These are phyloP conservation scores for Aphelinus certus DNA, from an alignment of 1,140 invertebrate species.

Conservation along the genomic window DNA sequence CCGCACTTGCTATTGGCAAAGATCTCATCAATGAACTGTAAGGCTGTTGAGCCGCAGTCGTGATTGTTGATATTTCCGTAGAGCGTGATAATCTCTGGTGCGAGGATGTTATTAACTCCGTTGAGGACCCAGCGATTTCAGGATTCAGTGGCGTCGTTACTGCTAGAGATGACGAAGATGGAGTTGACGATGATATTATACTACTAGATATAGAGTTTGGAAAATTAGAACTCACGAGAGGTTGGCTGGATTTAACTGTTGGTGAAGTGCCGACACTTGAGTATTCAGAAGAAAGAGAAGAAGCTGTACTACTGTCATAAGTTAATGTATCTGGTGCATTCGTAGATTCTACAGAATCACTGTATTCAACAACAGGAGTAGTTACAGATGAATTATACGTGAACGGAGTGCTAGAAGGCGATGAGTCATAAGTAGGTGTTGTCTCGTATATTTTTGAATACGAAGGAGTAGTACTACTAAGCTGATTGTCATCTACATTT, in stretches of 20 bases:
- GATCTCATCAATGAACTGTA: neutral
- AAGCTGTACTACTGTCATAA: no score
- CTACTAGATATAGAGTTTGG: conserved; percentile 30
- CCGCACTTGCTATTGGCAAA: neutral
- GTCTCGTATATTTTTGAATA: no score
- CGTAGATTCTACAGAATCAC: no score
- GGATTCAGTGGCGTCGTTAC: conserved; percentile 3
- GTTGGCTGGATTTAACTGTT: conserved; percentile 28
- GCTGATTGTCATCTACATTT: no score
- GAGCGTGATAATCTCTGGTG: neutral
- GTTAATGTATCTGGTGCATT: no score
- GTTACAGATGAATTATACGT: no score
- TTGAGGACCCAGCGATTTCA: neutral
- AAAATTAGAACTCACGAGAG: conserved; percentile 36
- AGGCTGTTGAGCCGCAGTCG: neutral
- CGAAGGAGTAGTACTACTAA: no score
- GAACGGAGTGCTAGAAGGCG: no score
- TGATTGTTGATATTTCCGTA: neutral
- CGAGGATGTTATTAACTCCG: neutral
- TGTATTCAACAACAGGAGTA: no score
- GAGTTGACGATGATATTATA: conserved; percentile 28
- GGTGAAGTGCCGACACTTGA: conserved; percentile 1
- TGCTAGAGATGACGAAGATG: conserved; percentile 36
- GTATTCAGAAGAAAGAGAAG: no score
- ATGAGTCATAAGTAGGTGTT: no score